Evolutionary conservation across 2,113 vertebrate genomes (phyloP).

Genomic region (Cichladusa arquata): DNA sequence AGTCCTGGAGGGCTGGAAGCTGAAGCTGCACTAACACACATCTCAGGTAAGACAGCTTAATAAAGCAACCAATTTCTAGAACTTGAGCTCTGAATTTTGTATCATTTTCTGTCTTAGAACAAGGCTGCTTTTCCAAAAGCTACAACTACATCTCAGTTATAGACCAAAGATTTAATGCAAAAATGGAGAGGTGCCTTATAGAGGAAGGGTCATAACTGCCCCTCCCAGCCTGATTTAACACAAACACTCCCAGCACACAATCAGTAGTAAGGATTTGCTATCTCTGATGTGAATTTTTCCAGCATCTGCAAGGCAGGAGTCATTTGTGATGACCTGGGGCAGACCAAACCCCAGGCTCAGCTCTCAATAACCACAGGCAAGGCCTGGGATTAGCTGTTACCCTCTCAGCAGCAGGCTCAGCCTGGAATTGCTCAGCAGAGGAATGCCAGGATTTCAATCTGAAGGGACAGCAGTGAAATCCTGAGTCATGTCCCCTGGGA

Average conservation of each 20-base stretch:
- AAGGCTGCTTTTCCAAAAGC: not conserved
- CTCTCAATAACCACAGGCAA: not conserved
- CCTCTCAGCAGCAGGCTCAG: not conserved
- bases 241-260: not conserved
- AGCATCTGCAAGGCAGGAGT: not conserved
- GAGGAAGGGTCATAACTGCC: not conserved
- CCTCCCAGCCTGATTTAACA: not conserved
- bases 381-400: not conserved
- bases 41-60: not conserved
- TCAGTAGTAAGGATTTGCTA: not conserved
- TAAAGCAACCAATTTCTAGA: not conserved
- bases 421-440: not conserved
- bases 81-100: not conserved
- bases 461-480: not conserved
- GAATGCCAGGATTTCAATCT: not conserved
- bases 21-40: not conserved
- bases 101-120: not conserved
- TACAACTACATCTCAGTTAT: rapidly evolving
- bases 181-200: not conserved
- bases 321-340: not conserved
- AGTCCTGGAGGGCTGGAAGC: not conserved
- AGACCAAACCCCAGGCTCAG: not conserved
- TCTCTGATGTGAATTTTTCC: not conserved
- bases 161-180: not conserved
- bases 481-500: not conserved